These are phyloP conservation scores for Drosophila vallismaia DNA, from an alignment of 2,888 invertebrate species.

Conservation along the genomic window DNA sequence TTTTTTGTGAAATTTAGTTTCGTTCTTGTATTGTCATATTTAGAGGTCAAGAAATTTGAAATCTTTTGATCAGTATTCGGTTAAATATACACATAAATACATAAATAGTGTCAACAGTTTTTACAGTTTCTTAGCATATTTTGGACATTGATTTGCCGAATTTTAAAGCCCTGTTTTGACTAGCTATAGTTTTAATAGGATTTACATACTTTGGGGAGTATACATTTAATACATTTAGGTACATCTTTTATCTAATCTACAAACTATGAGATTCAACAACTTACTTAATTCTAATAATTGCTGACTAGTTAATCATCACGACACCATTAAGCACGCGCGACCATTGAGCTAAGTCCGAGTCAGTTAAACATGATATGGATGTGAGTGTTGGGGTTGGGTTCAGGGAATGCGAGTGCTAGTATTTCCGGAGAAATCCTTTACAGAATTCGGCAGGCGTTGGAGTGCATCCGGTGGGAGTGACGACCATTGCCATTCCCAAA, in stretches of 20 bases:
- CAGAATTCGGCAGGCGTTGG: constrained; percentile 82
- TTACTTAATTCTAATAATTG: constrained; percentile 71
- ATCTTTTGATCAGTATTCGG: constrained; percentile 48
- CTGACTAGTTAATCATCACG: constrained; percentile 34
- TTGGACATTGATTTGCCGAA: constrained; percentile 42
- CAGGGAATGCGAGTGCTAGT: not conserved
- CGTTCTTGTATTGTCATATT: constrained; percentile 67
- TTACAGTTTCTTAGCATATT: constrained; percentile 34
- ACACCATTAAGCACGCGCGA: constrained; percentile 45
- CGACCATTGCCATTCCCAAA: constrained; percentile 80
- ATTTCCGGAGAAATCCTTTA: constrained; percentile 51
- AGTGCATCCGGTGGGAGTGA: constrained; percentile 82
- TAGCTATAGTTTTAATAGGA: constrained; percentile 27
- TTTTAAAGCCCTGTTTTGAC: constrained; percentile 39
- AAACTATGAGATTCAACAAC: constrained; percentile 56
- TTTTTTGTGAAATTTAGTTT: constrained; percentile 18
- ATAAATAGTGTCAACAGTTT: constrained; percentile 37
- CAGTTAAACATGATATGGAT: constrained; percentile 49
- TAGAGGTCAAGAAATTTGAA: constrained; percentile 63
- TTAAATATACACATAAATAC: constrained; percentile 21
- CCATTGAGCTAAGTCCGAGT: constrained; percentile 43
- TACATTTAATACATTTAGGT: constrained; percentile 31
- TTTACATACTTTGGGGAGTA: not conserved
- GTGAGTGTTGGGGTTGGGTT: not conserved
- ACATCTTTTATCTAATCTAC: constrained; percentile 36